Conservation (phyloP, 2,113 vertebrate species). For the Sapayoa aenigma region DNA sequence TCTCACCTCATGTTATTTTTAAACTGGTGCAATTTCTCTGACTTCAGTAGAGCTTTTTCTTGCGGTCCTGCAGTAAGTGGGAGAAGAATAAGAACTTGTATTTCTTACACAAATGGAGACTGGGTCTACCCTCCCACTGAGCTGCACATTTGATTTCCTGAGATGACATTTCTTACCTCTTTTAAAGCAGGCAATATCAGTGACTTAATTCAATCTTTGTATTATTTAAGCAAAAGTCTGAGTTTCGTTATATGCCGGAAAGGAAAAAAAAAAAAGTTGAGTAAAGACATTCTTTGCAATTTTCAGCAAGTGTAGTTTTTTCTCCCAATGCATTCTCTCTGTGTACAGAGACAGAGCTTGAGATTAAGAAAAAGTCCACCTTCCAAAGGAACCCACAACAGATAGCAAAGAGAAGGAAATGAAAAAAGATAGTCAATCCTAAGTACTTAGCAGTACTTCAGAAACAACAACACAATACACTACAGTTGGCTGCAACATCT, state of each 20-base stretch:
- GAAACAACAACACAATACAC: neutral
- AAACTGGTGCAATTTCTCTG: slow-evolving; percentile 40
- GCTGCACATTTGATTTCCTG: neutral
- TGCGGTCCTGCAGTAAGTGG: neutral
- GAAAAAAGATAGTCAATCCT: neutral
- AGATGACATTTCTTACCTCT: neutral
- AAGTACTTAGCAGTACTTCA: neutral
- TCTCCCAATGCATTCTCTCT: neutral
- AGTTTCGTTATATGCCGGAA: neutral
- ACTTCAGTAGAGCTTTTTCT: slow-evolving; percentile 4
- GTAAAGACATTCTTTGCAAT: neutral
- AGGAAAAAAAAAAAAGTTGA: neutral
- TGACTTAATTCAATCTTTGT: neutral
- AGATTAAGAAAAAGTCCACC: neutral
- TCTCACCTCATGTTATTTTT: slow-evolving; percentile 54
- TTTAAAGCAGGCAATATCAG: neutral
- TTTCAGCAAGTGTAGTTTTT: neutral
- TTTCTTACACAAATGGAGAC: neutral
- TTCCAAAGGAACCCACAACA: neutral
- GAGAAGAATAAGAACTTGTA: neutral
- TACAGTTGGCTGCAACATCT: neutral
- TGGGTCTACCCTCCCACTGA: neutral
- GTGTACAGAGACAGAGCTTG: neutral
- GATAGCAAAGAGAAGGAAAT: neutral
- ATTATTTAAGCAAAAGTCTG: slow-evolving; percentile 2